A percentile compares a stretch with the other conserved stretches of the same genome.
phyloP scores from a whole-genome alignment of 2,113 vertebrate species.

The human (Homo sapiens) region GRCh38 chr9:104435001-104435500 shows the following conservation, averaged over 20 bases:
- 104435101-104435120: background rate
- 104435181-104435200: background rate
- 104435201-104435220: background rate
- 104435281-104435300: background rate
- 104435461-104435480: conserved; percentile 35
- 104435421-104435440: background rate
- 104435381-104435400: background rate
- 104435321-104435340: background rate
- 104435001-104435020: background rate
- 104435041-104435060: background rate
- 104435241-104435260: background rate
- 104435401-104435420: background rate
- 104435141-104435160: background rate
- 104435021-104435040: background rate
- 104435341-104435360: background rate
- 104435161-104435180: background rate
- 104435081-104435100: background rate
- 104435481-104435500: background rate
- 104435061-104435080: background rate
- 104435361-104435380: background rate
- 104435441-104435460: background rate
- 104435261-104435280: too few species aligned
- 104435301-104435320: background rate
- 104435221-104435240: background rate
- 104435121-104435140: background rate